Evolutionary conservation across 2,888 invertebrate genomes (phyloP).

Genomic region (Lamellibrachia satsuma): DNA sequence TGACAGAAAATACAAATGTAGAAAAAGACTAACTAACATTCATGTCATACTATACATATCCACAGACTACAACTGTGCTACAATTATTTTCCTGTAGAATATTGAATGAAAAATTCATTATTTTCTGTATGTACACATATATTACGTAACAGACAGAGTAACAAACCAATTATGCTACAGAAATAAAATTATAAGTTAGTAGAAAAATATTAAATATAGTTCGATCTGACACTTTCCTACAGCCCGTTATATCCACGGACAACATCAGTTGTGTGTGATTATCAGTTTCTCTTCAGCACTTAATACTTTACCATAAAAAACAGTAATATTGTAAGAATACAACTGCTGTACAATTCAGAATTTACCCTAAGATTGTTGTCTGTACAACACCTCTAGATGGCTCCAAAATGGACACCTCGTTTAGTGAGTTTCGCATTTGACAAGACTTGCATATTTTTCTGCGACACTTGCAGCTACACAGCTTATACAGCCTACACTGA

Average conservation of each 20-base stretch:
- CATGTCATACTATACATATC: not conserved
- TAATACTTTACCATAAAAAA: not conserved
- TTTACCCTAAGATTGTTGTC: not conserved
- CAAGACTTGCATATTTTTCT: not conserved
- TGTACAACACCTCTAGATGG: not conserved
- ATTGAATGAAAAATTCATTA: not conserved
- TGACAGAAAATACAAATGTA: not conserved
- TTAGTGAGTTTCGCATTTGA: not conserved
- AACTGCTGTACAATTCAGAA: not conserved
- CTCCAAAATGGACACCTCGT: not conserved
- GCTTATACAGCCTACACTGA: not conserved
- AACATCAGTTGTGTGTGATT: not conserved
- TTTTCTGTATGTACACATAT: constrained; percentile 2
- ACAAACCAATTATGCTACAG: not conserved
- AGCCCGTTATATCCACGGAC: not conserved
- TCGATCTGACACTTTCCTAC: not conserved
- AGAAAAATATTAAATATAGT: constrained; percentile 17
- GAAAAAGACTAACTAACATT: not conserved
- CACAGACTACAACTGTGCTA: not conserved
- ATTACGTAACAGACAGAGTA: not conserved
- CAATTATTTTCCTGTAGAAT: not conserved
- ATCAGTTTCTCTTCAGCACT: not conserved
- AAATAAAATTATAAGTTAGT: constrained; percentile 17
- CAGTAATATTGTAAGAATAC: not conserved
- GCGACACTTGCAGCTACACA: not conserved